Conservation (phyloP, 2,113 vertebrate genomes). For the Trichomycterus rosablanca region DNA sequence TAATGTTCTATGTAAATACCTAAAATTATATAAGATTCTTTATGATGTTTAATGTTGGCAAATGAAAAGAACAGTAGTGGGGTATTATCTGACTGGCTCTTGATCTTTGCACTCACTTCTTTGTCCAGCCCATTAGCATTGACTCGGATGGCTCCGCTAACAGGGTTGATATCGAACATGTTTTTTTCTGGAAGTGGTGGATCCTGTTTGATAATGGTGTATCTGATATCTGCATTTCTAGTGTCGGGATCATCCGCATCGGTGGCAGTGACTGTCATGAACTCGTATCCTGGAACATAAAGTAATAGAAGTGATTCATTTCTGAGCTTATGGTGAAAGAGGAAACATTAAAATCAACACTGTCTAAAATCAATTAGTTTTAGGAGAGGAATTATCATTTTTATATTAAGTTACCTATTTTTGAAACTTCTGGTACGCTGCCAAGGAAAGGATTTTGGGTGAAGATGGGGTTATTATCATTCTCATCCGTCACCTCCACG, state of each 20-base stretch:
- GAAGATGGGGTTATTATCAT: conserved; percentile 66
- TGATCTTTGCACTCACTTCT: conserved; percentile 60
- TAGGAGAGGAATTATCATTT: too few relatives aligned
- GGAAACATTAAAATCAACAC: neutral
- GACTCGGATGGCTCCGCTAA: conserved; percentile 67
- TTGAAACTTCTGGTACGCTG: conserved; percentile 39
- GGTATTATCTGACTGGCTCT: too few relatives aligned
- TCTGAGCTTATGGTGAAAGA: neutral
- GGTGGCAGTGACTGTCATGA: conserved; percentile 70
- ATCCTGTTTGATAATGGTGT: conserved; percentile 64
- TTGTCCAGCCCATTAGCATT: conserved; percentile 64
- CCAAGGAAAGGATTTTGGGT: conserved; percentile 48
- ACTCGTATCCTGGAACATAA: conserved; percentile 55
- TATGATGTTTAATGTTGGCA: too few relatives aligned
- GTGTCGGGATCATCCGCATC: conserved; percentile 62
- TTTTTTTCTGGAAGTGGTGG: conserved; percentile 10
- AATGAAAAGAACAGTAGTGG: too few relatives aligned
- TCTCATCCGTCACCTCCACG: conserved; percentile 58
- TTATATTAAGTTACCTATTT: conserved; percentile 1
- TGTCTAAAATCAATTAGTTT: too few relatives aligned
- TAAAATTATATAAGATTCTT: too few relatives aligned
- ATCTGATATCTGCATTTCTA: conserved; percentile 62
- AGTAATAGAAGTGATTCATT: neutral
- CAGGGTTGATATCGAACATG: conserved; percentile 68
- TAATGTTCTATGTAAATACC: too few relatives aligned